phyloP scores from a whole-genome alignment of 2,888 invertebrate species.

The Cerastis leucographa region DNA sequence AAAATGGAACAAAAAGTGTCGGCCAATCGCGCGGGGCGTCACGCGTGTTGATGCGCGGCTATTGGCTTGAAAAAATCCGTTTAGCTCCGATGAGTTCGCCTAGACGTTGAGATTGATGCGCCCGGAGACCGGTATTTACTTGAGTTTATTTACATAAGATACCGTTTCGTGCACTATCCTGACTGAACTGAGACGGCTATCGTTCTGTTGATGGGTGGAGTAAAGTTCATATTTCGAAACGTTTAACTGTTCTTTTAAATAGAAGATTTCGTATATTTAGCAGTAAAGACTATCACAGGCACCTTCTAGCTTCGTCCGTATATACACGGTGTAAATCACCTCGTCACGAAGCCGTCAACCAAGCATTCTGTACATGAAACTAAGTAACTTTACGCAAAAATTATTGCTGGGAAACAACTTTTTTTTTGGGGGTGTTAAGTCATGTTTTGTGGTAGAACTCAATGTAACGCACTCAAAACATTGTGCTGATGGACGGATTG shows the following conservation, averaged over 20 bases:
- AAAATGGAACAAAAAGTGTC: constrained; percentile 90
- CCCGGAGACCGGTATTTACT: constrained; percentile 79
- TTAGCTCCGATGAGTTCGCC: constrained; percentile 88
- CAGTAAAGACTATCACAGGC: background rate
- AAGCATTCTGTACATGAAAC: too few relatives aligned
- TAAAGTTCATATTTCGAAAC: constrained; percentile 22
- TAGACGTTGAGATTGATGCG: constrained; percentile 88
- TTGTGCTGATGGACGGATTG: too few relatives aligned
- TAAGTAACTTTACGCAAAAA: too few relatives aligned
- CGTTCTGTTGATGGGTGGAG: constrained; percentile 8
- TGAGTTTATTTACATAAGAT: constrained; percentile 77
- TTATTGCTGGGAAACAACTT: too few relatives aligned
- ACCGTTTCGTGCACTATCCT: constrained; percentile 57
- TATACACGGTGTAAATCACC: too few relatives aligned
- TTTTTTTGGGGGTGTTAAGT: too few relatives aligned
- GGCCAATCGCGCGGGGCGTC: constrained; percentile 88
- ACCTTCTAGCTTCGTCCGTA: background rate
- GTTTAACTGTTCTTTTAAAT: background rate
- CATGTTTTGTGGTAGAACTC: too few relatives aligned
- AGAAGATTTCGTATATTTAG: background rate
- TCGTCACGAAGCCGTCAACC: too few relatives aligned
- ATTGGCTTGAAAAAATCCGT: constrained; percentile 90
- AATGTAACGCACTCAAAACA: too few relatives aligned
- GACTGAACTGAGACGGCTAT: constrained; percentile 35
- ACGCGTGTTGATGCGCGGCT: constrained; percentile 89